Evolutionary conservation across 2,888 invertebrate genomes (phyloP).

Genomic region (Silvanus unidentatus): DNA sequence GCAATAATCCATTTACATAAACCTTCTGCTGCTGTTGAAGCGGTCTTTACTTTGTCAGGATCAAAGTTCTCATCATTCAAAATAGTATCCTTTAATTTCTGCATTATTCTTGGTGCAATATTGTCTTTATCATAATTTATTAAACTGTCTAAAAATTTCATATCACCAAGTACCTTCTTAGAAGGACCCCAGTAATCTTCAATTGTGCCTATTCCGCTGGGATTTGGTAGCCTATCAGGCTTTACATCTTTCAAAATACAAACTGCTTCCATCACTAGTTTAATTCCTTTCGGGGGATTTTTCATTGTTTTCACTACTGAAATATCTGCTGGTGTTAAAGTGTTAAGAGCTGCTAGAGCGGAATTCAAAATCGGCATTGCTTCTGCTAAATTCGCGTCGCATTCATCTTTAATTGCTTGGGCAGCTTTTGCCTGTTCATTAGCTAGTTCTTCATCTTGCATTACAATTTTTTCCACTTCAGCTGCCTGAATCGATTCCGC

Average conservation of each 20-base stretch:
- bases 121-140: constrained; percentile 90
- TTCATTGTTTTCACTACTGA: constrained; percentile 95
- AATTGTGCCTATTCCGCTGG: constrained; percentile 73
- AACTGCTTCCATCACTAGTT: constrained; percentile 90
- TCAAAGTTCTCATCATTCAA: constrained; percentile 82
- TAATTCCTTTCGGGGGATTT: constrained; percentile 86
- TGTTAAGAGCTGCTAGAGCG: constrained; percentile 82
- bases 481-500: constrained; percentile 83
- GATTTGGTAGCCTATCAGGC: constrained; percentile 79
- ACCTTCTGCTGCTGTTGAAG: constrained; percentile 86
- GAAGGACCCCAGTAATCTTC: constrained; percentile 95
- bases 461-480: constrained; percentile 72
- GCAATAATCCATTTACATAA: constrained; percentile 94
- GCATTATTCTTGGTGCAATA: constrained; percentile 76
- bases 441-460: constrained; percentile 73
- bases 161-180: constrained; percentile 80
- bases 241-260: constrained; percentile 90
- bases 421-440: constrained; percentile 70
- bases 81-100: constrained; percentile 75
- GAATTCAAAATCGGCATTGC: constrained; percentile 86
- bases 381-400: constrained; percentile 84
- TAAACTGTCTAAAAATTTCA: constrained; percentile 84
- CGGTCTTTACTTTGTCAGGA: constrained; percentile 81
- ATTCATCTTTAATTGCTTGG: constrained; percentile 86
- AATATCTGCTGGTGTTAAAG: constrained; percentile 84